phyloP scores from a whole-genome alignment of 2,888 invertebrate genomes.

The Euphydryas editha region DNA sequence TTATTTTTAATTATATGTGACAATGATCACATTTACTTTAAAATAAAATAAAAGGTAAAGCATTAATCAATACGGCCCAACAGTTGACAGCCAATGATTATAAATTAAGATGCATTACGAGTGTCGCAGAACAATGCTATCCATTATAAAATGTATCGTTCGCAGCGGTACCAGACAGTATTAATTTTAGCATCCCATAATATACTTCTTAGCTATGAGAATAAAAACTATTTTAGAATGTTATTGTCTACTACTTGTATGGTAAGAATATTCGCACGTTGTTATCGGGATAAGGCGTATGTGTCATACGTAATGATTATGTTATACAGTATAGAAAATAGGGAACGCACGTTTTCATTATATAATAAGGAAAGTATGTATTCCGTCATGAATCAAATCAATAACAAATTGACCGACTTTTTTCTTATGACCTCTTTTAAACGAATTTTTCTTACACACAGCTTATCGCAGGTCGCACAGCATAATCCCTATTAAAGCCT shows the following conservation, averaged over 20 bases:
- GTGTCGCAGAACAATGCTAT: slow-evolving; percentile 14
- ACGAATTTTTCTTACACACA: background rate
- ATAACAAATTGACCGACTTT: background rate
- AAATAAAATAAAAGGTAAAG: background rate
- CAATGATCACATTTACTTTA: background rate
- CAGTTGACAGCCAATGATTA: slow-evolving; percentile 19
- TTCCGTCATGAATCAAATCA: slow-evolving; percentile 5
- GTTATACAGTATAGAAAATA: background rate
- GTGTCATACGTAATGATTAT: slow-evolving; percentile 11
- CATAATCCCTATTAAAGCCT: too few relatives aligned
- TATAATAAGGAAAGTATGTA: slow-evolving; percentile 18
- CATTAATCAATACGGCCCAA: slow-evolving; percentile 9
- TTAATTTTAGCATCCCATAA: slow-evolving; percentile 8
- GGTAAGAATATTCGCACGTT: background rate
- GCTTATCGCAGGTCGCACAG: too few relatives aligned
- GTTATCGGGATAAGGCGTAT: background rate
- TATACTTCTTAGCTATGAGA: background rate
- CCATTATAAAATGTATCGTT: slow-evolving; percentile 30
- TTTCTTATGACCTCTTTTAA: background rate
- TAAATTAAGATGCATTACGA: slow-evolving; percentile 28
- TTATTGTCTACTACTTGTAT: background rate
- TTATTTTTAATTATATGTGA: too few relatives aligned
- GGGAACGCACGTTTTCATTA: slow-evolving; percentile 18
- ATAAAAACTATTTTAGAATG: slow-evolving; percentile 1
- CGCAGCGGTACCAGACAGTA: background rate